These are phyloP conservation scores for Menidia beryllina DNA, from an alignment of 2,113 vertebrate species.

Conservation along the genomic window DNA sequence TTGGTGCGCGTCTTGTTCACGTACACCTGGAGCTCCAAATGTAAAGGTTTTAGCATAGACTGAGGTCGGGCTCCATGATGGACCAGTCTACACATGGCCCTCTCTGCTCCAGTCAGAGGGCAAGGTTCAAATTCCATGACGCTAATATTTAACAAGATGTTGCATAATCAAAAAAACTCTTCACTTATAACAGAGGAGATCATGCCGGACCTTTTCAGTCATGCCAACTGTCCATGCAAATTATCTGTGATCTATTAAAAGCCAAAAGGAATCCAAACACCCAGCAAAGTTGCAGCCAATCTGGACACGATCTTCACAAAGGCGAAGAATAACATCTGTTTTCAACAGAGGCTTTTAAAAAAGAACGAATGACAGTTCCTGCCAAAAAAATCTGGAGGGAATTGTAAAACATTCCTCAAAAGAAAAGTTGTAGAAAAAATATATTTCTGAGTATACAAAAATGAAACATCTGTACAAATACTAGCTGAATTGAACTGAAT, in stretches of 20 bases:
- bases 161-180: slow-evolving; percentile 12
- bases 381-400: slow-evolving; percentile 9
- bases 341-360: slow-evolving; percentile 28
- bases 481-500: slow-evolving; percentile 4
- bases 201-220: neutral
- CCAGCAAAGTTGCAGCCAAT: slow-evolving; percentile 38
- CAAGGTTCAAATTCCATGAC: slow-evolving; percentile 69
- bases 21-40: slow-evolving; percentile 81
- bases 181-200: neutral
- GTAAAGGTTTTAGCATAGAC: slow-evolving; percentile 79
- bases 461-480: neutral
- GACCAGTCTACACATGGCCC: slow-evolving; percentile 82
- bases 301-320: slow-evolving; percentile 6
- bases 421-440: neutral
- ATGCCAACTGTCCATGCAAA: slow-evolving; percentile 2
- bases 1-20: slow-evolving; percentile 79
- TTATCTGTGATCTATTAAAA: slow-evolving; percentile 9
- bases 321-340: slow-evolving; percentile 63
- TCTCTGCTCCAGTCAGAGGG: slow-evolving; percentile 81
- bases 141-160: neutral
- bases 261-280: slow-evolving; percentile 11
- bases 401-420: slow-evolving; percentile 21
- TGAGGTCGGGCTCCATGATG: slow-evolving; percentile 78
- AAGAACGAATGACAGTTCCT: slow-evolving; percentile 23
- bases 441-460: slow-evolving; percentile 14